These are phyloP conservation scores for Pogona vitticeps DNA, from an alignment of 2,113 vertebrate species.

Conservation along the genomic window DNA sequence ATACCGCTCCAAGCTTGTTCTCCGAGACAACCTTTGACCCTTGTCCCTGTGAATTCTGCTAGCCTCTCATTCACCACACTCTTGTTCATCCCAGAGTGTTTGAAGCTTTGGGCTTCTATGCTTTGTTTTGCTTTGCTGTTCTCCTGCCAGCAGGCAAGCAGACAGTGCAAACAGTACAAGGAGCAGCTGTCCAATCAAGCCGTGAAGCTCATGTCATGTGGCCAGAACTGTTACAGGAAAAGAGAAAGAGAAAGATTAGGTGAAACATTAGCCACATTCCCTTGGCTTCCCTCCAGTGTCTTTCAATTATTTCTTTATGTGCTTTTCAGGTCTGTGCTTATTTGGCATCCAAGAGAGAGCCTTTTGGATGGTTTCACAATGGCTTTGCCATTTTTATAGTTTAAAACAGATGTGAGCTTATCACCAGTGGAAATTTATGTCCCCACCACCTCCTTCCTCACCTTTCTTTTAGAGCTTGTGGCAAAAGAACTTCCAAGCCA, in stretches of 20 bases:
- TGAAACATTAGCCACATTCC: slow-evolving; percentile 76
- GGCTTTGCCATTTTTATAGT: slow-evolving; percentile 66
- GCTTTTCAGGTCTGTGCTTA: slow-evolving; percentile 63
- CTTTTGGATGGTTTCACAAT: slow-evolving; percentile 75
- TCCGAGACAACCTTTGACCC: neutral
- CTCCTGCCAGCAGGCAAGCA: slow-evolving; percentile 40
- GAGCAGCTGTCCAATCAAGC: slow-evolving; percentile 55
- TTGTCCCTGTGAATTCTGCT: rapidly evolving
- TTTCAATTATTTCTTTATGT: slow-evolving; percentile 81
- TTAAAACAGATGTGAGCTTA: slow-evolving; percentile 70
- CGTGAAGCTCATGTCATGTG: slow-evolving; percentile 30
- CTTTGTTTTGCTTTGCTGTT: slow-evolving; percentile 34
- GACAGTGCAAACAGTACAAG: slow-evolving; percentile 61
- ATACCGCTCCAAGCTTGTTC: neutral
- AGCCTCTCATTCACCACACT: rapidly evolving
- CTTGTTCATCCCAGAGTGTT: neutral
- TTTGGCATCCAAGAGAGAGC: slow-evolving; percentile 66
- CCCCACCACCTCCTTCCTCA: slow-evolving; percentile 48
- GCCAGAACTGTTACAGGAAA: slow-evolving; percentile 42
- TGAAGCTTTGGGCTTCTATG: slow-evolving; percentile 37
- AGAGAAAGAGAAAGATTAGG: slow-evolving; percentile 71
- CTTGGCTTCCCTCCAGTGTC: slow-evolving; percentile 70
- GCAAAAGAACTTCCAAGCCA: slow-evolving; percentile 55
- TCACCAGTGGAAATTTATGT: slow-evolving; percentile 66
- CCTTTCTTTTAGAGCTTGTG: slow-evolving; percentile 50